These are phyloP conservation scores for Pristionchus japonicus DNA, from an alignment of 2,888 invertebrate genomes.

Conservation along the genomic window DNA sequence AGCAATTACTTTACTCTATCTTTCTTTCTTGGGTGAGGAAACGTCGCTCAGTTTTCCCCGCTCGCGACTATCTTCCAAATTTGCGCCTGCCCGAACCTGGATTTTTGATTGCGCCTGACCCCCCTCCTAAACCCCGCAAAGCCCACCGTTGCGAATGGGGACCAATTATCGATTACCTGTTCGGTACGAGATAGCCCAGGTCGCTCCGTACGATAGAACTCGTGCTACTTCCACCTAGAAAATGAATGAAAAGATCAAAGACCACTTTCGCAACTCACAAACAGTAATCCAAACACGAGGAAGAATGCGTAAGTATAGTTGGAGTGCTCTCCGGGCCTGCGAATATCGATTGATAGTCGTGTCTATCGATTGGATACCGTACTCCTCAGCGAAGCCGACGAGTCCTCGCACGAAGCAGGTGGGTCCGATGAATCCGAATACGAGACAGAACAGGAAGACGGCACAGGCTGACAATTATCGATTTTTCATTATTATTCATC, in stretches of 20 bases:
- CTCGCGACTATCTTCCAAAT: no score
- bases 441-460: conserved; percentile 70
- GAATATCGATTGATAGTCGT: background rate
- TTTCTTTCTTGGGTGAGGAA: no score
- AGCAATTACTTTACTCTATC: no score
- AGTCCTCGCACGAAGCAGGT: conserved; percentile 72
- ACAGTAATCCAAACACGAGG: conserved; percentile 71
- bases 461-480: conserved; percentile 61
- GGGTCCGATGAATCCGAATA: conserved; percentile 75
- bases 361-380: background rate
- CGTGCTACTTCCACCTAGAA: conserved; percentile 74
- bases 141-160: no score
- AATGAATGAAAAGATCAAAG: background rate
- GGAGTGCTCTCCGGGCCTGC: conserved; percentile 49
- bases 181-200: conserved; percentile 76
- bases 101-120: no score
- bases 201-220: conserved; percentile 75
- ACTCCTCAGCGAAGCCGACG: conserved; percentile 70
- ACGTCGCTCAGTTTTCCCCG: no score
- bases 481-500: background rate
- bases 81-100: no score
- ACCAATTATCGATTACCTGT: conserved; percentile 33
- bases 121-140: no score
- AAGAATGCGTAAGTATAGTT: conserved; percentile 71
- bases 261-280: conserved; percentile 52